Base-by-base conservation (phyloP, 2,113 vertebrate genomes). In the Aleadryas rufinucha region DNA sequence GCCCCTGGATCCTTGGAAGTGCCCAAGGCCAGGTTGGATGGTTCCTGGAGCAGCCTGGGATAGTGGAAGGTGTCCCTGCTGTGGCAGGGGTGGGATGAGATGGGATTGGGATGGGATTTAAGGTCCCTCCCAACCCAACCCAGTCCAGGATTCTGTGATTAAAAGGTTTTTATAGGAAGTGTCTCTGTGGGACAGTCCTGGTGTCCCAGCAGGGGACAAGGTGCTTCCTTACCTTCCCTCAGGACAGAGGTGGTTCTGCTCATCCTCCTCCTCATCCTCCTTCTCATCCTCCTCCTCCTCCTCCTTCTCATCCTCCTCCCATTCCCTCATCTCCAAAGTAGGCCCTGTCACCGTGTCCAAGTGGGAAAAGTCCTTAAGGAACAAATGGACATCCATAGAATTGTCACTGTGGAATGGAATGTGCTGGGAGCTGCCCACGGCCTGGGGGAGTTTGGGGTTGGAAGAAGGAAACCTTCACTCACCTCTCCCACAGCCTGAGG, bases 381-480 rank as follows among this genome's bases (percentile, higher is more conserved):
- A 1, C 12, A 64, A 9, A 12, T 2, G 1, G 0, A 1, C 5
- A 8, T 4, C 39, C 30, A 33, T 2, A 0, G 23, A 44, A 14
- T 2, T 9, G 60, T 28, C 64, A 0, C 21, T 30, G 39, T 11
- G 15, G 6, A 5, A 8, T 35, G 6, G 11, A 26, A 7, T 8
- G 35, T 6, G n/a, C n/a, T 1, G 4, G 41, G 60, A 60, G 64
- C 78, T 74, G 64, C 54, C 49, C 10, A 0, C 15, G 45, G 9
- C 8, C 37, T 59, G 17, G 35, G 42, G 2, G 1, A 0, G 1
- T 22, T 44, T 6, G 9, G 59, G 44, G 2, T 9, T 57, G 56
- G 47, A 10, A 49, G 77, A 27, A 44, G 64, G 54, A 71, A 57
- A 47, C 31, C 42, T 21, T 71, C 52, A 11, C n/a, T 16, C 59